Base-by-base conservation (phyloP, 1,140 invertebrate species). In the Andrena cerasifolii region DNA sequence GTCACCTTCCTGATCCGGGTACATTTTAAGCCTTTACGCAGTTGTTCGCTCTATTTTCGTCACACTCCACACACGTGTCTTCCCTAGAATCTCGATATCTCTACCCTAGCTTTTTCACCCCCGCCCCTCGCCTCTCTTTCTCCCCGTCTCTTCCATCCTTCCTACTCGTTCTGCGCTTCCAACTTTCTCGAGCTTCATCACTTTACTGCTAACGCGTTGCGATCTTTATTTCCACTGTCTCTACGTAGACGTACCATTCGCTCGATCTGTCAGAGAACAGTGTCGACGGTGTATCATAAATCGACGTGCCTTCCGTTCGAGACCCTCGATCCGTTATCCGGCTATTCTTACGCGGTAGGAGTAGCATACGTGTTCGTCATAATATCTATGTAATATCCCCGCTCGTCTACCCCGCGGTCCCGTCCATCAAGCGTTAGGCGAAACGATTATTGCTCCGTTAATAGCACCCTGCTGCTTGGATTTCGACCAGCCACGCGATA, bases 11-110 rank as follows among this genome's bases (percentile, higher is more conserved):
- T 59, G 56, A 84, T 73, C 66, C 24, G 67, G 47, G 24, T 36
- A 65, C 78, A 77, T 65, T 84, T 80, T 58, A 71, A 79, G 59
- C 47, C 21, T 31, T 79, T 68, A 83, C 54, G 47, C 26, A 18
- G 26, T 71, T 67, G 26, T 71, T 45, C 72, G 67, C 10, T 66
- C 79, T 85, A 84, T 85, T 84, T 84, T 47, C 45, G 54, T 36
- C 78, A 14, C 47, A n/a, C 62, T 47, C 71, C 33, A 58, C 31
- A 53, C 54, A 26, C 67, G 6, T 16, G 45, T 47, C 65, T 72
- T 74, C 62, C 71, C 76, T 70, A 59, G 24, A 77, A 59, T 80
- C 61, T 83, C 68, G 24, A 70, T 76, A 72, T 62, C 53, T 62
- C 68, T 43, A 45, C 12, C 40, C 26, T 12, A 56, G 36, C n/a